These are phyloP conservation scores for Florisuga fusca DNA, from an alignment of 2,797 vertebrate genomes.

Conservation along the genomic window DNA sequence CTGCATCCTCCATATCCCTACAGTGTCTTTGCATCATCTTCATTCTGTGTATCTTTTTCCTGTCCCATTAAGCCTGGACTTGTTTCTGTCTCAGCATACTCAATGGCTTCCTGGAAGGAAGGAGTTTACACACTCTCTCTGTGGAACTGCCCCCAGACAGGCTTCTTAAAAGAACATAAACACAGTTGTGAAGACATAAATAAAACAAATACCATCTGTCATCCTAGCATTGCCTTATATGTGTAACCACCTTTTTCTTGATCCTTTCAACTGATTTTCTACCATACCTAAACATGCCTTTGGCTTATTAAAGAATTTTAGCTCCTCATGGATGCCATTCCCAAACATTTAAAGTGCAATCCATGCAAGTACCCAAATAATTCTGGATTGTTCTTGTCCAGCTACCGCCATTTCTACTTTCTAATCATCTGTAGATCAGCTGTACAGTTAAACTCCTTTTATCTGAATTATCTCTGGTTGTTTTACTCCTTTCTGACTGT, in stretches of 20 bases:
- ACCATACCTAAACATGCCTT: constrained; percentile 27
- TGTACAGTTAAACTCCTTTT: neutral
- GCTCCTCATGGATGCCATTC: constrained; percentile 34
- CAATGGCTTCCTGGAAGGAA: constrained; percentile 1
- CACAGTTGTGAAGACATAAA: constrained; percentile 56
- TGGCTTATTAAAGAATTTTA: constrained; percentile 44
- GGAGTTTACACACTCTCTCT: constrained; percentile 5
- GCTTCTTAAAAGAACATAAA: constrained; percentile 49
- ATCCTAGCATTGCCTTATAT: constrained; percentile 32
- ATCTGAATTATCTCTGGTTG: neutral
- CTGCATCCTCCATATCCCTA: neutral
- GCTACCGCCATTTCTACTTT: neutral
- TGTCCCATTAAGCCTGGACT: neutral
- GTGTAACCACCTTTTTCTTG: constrained; percentile 51
- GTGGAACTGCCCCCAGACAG: constrained; percentile 30
- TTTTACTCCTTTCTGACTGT: neutral
- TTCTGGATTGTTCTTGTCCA: constrained; percentile 15
- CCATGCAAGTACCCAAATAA: neutral
- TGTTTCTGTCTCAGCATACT: neutral
- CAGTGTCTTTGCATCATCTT: neutral
- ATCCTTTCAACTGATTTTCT: constrained; percentile 20
- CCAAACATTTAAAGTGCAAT: neutral
- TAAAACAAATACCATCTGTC: constrained; percentile 69
- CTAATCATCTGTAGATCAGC: neutral
- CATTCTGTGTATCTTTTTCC: neutral